Percentiles rank a stretch among this genome's conserved stretches.
phyloP scores from a whole-genome alignment of 2,113 vertebrate species.

The Oncorhynchus masou region DNA sequence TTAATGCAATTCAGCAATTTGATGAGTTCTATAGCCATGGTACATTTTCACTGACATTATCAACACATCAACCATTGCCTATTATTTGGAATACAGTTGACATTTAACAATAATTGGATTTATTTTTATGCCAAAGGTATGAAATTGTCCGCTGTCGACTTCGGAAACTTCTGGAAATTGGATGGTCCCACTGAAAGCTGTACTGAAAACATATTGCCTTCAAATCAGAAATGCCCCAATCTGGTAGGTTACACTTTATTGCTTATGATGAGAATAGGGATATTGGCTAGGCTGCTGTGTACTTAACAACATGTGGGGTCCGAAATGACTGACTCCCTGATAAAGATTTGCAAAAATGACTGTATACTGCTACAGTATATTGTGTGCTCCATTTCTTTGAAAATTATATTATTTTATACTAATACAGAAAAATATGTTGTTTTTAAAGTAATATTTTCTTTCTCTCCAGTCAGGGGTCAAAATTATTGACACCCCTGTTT shows the following conservation, averaged over 20 bases:
- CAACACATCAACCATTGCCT: neutral
- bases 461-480: too few relatives aligned
- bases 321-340: too few relatives aligned
- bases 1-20: conserved; percentile 76
- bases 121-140: conserved; percentile 54
- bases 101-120: neutral
- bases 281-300: too few relatives aligned
- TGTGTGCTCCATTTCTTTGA: too few relatives aligned
- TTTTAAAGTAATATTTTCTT: too few relatives aligned
- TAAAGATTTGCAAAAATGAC: neutral
- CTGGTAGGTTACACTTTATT: conserved; percentile 56
- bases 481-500: too few relatives aligned
- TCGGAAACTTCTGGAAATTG: conserved; percentile 79
- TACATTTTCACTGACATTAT: conserved; percentile 44
- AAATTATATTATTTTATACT: too few relatives aligned
- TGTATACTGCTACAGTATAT: too few relatives aligned
- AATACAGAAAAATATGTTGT: too few relatives aligned
- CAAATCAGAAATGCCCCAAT: conserved; percentile 52
- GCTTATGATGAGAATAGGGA: neutral
- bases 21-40: conserved; percentile 79
- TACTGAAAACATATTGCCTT: conserved; percentile 50
- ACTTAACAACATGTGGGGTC: too few relatives aligned
- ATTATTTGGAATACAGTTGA: too few relatives aligned
- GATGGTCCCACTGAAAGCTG: conserved; percentile 83
- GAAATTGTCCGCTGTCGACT: conserved; percentile 70